Evolutionary conservation across 1,140 invertebrate genomes (phyloP), one percentile per base, ranked within the genome.

Genomic region (Drosophila hydei): DNA sequence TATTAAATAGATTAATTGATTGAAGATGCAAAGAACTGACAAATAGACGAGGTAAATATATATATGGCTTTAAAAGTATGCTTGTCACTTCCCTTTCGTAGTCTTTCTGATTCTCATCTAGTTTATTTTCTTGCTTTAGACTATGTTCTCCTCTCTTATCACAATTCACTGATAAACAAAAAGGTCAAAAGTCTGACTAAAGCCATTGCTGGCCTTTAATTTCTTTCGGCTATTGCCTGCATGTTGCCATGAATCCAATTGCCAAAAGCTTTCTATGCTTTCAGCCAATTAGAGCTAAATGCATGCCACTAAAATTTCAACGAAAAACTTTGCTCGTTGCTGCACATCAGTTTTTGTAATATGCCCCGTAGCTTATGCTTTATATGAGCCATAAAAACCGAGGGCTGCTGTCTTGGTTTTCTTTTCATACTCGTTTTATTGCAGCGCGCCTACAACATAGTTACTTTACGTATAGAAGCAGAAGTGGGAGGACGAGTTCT

Each of bases 281-380:
- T 69, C 58, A 72, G 62, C 45, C 62, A 58, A 72, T 72, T 72
- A 72, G 61, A 59, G 33, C 62, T 52, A 65, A 72, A 72, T 72
- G 54, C 52, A 72, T 27, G 54, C 69, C 47, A 52, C 62, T 72
- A 30, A 65, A 72, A 51, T 21, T 59, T 27, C 12, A 27, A 25
- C 36, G 14, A 58, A 43, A 43, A 60, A 54, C 27, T 19, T 23
- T 47, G 38, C 38, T 58, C 12, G 61, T 64, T 38, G 36, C 8
- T 14, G 30, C 30, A 14, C 45, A 60, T 45, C 27, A 36, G 19
- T 21, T 21, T 42, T 59, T 65, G 68, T 65, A 52, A 64, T 43
- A 43, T 52, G 47, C 54, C 55, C 43, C 64, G 60, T 75, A 56
- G 21, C 54, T 67, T 67, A 67, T 72, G 60, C 58, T 68, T 73